Evolutionary conservation across 2,888 invertebrate species (phyloP).

Genomic region (Epirrita christyi): DNA sequence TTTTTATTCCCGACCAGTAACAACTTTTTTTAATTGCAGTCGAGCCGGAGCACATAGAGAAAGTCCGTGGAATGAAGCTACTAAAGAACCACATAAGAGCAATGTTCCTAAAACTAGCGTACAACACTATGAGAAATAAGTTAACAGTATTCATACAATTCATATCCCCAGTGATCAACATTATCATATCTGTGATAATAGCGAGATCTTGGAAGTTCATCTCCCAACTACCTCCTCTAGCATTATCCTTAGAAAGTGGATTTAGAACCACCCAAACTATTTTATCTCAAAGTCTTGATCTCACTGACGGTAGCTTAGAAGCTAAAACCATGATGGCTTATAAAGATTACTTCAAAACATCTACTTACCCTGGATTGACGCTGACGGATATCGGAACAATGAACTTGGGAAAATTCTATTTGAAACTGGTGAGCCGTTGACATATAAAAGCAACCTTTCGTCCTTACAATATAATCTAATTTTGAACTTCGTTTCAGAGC

Average conservation of each 20-base stretch:
- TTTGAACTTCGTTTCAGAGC: conserved; percentile 51
- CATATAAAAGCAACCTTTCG: neutral
- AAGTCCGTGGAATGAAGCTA: conserved; percentile 69
- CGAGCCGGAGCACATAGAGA: conserved; percentile 63
- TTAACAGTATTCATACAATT: conserved; percentile 72
- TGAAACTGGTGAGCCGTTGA: conserved; percentile 67
- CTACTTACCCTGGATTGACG: conserved; percentile 55
- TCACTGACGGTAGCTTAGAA: conserved; percentile 57
- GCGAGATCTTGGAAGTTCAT: conserved; percentile 77
- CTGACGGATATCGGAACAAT: conserved; percentile 64
- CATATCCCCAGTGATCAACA: conserved; percentile 74
- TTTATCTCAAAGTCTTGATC: conserved; percentile 54
- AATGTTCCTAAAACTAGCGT: conserved; percentile 73
- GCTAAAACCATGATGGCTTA: conserved; percentile 60
- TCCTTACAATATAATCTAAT: conserved; percentile 10
- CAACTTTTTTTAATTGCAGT: conserved; percentile 50
- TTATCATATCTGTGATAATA: conserved; percentile 71
- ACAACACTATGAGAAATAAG: conserved; percentile 71
- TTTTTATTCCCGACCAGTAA: too few relatives aligned
- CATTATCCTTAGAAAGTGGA: conserved; percentile 78
- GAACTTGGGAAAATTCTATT: conserved; percentile 69
- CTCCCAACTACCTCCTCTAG: conserved; percentile 85
- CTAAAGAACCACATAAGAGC: conserved; percentile 74
- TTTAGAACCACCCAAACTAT: conserved; percentile 67
- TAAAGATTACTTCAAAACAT: conserved; percentile 65